phyloP scores from a whole-genome alignment of 2,113 vertebrate species.

The Girardinichthys multiradiatus region DNA sequence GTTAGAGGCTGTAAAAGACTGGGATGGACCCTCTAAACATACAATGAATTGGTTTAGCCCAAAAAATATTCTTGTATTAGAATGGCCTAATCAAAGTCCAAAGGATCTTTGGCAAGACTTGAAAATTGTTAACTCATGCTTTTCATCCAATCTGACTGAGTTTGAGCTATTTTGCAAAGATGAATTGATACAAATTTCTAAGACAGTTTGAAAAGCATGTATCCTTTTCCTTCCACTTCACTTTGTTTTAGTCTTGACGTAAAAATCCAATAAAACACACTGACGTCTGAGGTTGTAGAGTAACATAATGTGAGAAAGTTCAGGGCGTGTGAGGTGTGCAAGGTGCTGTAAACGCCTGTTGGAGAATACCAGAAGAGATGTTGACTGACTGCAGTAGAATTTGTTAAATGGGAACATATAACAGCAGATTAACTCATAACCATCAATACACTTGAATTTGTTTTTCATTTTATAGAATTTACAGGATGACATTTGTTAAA shows the following conservation, averaged over 20 bases:
- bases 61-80: background rate
- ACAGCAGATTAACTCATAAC: background rate
- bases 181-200: background rate
- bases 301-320: background rate
- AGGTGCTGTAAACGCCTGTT: too few species aligned
- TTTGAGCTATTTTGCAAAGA: too few species aligned
- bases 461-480: constrained; percentile 39
- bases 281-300: background rate
- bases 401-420: background rate
- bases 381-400: background rate
- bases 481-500: constrained; percentile 13
- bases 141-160: too few species aligned
- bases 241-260: background rate
- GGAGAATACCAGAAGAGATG: background rate
- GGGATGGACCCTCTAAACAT: too few species aligned
- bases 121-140: background rate
- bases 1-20: too few species aligned
- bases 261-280: background rate
- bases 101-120: background rate
- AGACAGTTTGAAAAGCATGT: too few species aligned
- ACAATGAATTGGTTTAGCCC: too few species aligned
- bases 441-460: constrained; percentile 38
- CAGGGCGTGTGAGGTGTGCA: background rate
- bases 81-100: background rate
- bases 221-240: too few species aligned